A percentile compares a stretch with the other conserved stretches of the same genome.
Conservation (phyloP, 1,140 invertebrate genomes). For the Trigoniulus corallinus region DNA sequence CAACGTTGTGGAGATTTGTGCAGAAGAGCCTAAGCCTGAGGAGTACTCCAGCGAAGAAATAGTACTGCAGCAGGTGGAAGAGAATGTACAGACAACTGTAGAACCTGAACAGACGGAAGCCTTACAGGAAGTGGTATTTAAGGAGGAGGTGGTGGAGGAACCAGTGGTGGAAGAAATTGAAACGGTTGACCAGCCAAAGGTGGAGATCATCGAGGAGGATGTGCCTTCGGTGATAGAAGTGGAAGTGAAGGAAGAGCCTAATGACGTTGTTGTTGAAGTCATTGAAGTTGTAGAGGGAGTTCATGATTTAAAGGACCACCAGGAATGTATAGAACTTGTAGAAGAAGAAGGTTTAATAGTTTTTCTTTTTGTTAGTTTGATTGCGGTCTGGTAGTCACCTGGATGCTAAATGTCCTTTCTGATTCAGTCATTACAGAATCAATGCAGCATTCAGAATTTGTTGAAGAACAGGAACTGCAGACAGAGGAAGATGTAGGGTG, state of each 20-base stretch:
- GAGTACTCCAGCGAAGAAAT: background rate
- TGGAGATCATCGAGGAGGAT: slow-evolving; percentile 4
- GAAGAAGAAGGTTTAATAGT: too few species aligned
- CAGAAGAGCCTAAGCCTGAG: background rate
- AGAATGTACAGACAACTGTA: background rate
- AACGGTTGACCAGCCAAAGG: slow-evolving; percentile 3
- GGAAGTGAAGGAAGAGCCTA: slow-evolving; percentile 2
- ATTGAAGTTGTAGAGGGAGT: background rate
- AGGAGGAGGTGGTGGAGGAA: background rate
- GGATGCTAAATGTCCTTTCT: too few species aligned
- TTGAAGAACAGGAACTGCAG: too few species aligned
- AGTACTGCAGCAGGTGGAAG: background rate
- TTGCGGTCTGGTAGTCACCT: too few species aligned
- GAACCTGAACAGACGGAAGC: background rate
- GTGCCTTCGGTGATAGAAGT: background rate
- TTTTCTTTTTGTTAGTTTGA: too few species aligned
- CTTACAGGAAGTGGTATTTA: background rate
- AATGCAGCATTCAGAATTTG: too few species aligned
- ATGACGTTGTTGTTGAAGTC: background rate
- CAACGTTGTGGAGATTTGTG: background rate
- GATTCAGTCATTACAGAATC: too few species aligned
- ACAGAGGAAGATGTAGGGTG: background rate
- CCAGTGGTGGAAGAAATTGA: background rate
- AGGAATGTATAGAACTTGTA: too few species aligned
- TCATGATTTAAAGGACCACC: background rate